Evolutionary conservation across 2,113 vertebrate genomes (phyloP).

Genomic region (Collichthys lucidus): DNA sequence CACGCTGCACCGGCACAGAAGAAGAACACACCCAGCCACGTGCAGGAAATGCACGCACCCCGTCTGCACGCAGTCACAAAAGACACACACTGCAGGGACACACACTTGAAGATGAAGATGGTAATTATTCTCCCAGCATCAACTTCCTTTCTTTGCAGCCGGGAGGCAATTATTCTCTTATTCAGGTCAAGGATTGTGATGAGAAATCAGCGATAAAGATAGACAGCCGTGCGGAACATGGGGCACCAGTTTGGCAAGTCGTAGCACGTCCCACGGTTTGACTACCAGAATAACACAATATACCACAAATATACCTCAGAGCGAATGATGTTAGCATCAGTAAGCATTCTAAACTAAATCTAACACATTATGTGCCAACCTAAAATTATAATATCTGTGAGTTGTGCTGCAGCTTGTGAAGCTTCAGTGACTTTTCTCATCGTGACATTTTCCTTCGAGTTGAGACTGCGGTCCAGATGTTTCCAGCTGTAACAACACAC

Average conservation of each 20-base stretch:
- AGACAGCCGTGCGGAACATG: not conserved
- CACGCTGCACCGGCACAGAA: constrained; percentile 23
- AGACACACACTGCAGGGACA: constrained; percentile 12
- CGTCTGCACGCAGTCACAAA: constrained; percentile 4
- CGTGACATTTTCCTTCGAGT: too few species aligned
- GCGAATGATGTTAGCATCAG: not conserved
- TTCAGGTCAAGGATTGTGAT: constrained; percentile 66
- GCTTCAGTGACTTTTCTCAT: not conserved
- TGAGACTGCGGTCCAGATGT: not conserved
- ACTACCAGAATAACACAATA: not conserved
- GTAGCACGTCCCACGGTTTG: not conserved
- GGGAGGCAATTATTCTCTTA: constrained; percentile 57
- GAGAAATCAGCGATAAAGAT: not conserved
- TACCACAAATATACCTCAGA: not conserved
- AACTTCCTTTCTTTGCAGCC: constrained; percentile 49
- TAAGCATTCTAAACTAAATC: not conserved
- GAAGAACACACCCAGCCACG: constrained; percentile 8
- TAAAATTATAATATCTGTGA: not conserved
- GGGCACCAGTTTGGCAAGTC: not conserved
- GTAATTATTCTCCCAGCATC: constrained; percentile 73
- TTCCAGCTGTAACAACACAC: not conserved
- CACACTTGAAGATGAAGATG: constrained; percentile 36
- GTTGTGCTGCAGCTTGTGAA: not conserved
- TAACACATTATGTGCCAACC: not conserved
- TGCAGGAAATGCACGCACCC: not conserved